These are phyloP conservation scores for Hydractinia symbiolongicarpus DNA, from an alignment of 30 jellyfish, hydroid and myxozoan genomes.

Conservation along the genomic window DNA sequence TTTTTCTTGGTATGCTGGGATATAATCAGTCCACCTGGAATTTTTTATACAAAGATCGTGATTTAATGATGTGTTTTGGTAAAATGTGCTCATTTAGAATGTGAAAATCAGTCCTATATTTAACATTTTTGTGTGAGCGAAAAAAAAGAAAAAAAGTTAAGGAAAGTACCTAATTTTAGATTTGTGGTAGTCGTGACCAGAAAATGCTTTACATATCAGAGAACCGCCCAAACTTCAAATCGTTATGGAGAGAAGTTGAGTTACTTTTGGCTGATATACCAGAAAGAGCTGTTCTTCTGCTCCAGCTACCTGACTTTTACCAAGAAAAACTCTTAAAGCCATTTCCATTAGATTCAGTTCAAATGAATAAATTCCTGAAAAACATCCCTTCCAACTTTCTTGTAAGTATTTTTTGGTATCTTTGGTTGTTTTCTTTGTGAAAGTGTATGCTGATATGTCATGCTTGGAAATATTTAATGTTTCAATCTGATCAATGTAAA, in stretches of 20 bases:
- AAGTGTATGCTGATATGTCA: background rate
- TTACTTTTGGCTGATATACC: background rate
- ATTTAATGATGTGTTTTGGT: background rate
- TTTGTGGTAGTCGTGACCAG: constrained; percentile 4
- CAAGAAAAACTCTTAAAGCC: background rate
- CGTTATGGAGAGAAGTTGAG: constrained; percentile 16
- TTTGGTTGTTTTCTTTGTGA: background rate
- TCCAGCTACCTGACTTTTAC: constrained; percentile 17
- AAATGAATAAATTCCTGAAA: background rate
- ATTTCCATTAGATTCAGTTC: constrained; percentile 16
- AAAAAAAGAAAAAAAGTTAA: background rate
- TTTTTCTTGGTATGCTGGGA: background rate
- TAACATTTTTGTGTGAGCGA: background rate
- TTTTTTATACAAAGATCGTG: background rate
- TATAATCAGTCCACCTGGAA: background rate
- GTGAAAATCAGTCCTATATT: no score
- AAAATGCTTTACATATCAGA: background rate
- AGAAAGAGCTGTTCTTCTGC: constrained; percentile 1
- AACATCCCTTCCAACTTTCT: constrained; percentile 1
- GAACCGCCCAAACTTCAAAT: background rate
- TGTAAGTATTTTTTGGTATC: constrained; percentile 12
- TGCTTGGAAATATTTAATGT: no score
- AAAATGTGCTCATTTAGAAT: background rate
- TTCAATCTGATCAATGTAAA: no score
- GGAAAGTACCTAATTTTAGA: background rate